Base-by-base conservation (phyloP, 2,888 invertebrate species). In the Ditylenchus weischeri region DNA sequence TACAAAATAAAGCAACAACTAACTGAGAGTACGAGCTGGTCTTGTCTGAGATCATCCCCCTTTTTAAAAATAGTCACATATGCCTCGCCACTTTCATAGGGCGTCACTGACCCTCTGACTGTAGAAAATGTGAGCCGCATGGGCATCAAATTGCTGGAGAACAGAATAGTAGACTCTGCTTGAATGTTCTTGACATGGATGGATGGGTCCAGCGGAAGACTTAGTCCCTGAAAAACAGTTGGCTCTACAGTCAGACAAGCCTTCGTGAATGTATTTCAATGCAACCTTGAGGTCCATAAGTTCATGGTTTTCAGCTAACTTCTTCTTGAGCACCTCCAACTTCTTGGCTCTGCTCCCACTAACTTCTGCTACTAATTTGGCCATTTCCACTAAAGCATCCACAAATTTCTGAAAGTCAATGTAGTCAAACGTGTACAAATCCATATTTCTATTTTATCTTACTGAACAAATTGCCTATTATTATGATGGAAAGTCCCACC, bases 201-300 rank as follows among this genome's bases (percentile, higher is more conserved):
- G 76, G 89, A 90, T 0, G 98, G 96, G 86, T 98, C 95, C 15
- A 98, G 84, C 0, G 96, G 95, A 80, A 96, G 90, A 0, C 93
- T 92, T 82, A 96, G 88, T 0, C 92, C 75, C 65, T 69, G 18
- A 15, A 62, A 38, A 48, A 29, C 38, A 57, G 18, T 15, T n/a
- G 75, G 38, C 79, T 54, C 29, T 29, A 29, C 29, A 50, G 6
- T 19, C 21, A 4, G 5, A 19, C 50, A 50, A 50, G 21, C 29
- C 29, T 29, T 29, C 5, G n/a, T 50, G 3, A 50, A 21, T 50
- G 5, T 50, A 43, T 13, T 10, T 15, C 11, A 43, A 43, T 50
- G 76, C 88, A 0, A 69, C 71, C 83, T 92, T 92, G 2, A 96
- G 87, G 72, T 91, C 72, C 57, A 75, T 75, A 18, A 86, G 86